phyloP scores from a whole-genome alignment of 2,113 vertebrate species.

The Larimichthys polyactis region DNA sequence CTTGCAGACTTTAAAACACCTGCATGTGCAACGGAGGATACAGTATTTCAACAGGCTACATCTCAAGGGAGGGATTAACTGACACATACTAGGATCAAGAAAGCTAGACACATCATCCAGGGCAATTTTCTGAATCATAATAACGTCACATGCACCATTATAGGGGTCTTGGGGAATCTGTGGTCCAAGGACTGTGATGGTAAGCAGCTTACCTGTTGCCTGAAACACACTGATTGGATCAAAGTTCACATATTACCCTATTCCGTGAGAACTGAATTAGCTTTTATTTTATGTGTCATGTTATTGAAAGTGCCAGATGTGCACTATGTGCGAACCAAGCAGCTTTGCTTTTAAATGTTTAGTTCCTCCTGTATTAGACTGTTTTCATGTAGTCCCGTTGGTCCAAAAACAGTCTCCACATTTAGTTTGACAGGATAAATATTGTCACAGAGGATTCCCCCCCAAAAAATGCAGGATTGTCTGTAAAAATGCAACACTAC shows the following conservation, averaged over 20 bases:
- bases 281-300: neutral
- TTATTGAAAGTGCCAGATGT: neutral
- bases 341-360: neutral
- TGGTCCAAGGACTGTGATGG: neutral
- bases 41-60: neutral
- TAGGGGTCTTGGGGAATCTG: neutral
- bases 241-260: neutral
- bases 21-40: neutral
- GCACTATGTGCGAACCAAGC: neutral
- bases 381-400: too few relatives aligned
- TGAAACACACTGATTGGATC: neutral
- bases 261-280: neutral
- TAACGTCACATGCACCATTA: neutral
- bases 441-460: neutral
- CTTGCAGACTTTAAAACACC: neutral
- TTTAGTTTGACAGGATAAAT: neutral
- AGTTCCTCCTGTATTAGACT: neutral
- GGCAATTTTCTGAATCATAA: neutral
- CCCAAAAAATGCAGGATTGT: neutral
- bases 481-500: neutral
- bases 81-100: neutral
- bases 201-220: neutral
- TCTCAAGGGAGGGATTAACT: constrained; percentile 2
- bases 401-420: neutral
- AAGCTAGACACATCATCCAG: neutral